Conservation (phyloP, 2,888 invertebrate species). For the Gymnoscelis rufifasciata region DNA sequence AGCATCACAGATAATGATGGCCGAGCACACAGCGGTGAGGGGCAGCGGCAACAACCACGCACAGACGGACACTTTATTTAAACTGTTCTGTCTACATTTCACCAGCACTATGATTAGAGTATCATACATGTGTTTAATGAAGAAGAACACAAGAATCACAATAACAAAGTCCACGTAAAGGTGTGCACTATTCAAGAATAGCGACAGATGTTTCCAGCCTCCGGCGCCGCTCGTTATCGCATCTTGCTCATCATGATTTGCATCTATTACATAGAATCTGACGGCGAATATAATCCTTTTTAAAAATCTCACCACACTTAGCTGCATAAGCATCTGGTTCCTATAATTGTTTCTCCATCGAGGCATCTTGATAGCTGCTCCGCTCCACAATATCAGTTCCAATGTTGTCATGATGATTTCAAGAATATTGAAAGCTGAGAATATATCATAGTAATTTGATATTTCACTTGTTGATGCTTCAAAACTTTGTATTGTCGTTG, state of each 20-base stretch:
- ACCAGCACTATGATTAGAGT: constrained; percentile 62
- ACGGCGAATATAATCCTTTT: constrained; percentile 53
- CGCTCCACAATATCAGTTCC: constrained; percentile 52
- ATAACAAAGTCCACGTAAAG: constrained; percentile 65
- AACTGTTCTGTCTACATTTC: constrained; percentile 51
- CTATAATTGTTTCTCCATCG: constrained; percentile 68
- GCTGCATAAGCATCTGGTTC: constrained; percentile 69
- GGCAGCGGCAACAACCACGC: constrained; percentile 61
- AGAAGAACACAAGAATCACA: constrained; percentile 59
- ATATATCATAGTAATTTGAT: background rate
- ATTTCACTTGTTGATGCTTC: background rate
- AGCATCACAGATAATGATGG: constrained; percentile 32
- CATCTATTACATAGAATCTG: constrained; percentile 31
- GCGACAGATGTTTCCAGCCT: constrained; percentile 20
- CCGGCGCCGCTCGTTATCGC: constrained; percentile 21
- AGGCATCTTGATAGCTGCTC: constrained; percentile 55
- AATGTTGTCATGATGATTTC: constrained; percentile 64
- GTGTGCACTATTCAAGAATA: constrained; percentile 40
- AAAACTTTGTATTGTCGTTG: constrained; percentile 10
- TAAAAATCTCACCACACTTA: constrained; percentile 57
- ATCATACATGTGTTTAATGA: constrained; percentile 70
- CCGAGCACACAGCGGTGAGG: constrained; percentile 42
- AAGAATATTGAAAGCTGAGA: constrained; percentile 45
- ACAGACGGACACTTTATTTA: constrained; percentile 49
- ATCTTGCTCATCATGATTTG: constrained; percentile 32